Evolutionary conservation across 1,140 invertebrate genomes (phyloP).

Genomic region (Sarcophaga peregrina): DNA sequence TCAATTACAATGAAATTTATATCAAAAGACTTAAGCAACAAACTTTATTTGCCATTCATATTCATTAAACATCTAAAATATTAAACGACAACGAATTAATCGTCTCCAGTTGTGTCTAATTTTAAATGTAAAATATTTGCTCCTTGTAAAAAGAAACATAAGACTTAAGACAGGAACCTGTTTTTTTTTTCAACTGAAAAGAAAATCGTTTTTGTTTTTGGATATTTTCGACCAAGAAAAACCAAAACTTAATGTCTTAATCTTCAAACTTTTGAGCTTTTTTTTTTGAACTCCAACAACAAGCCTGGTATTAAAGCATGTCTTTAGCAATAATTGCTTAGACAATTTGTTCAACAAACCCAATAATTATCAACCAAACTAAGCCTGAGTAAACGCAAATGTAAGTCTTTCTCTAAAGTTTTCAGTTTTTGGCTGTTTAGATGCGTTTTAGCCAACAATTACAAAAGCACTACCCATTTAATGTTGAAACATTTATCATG

Average conservation of each 20-base stretch:
- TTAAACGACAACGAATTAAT: no score
- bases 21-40: no score
- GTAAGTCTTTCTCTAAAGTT: background rate
- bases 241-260: slow-evolving; percentile 1
- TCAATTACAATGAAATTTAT: no score
- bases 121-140: no score
- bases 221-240: background rate
- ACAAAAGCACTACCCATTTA: slow-evolving; percentile 40
- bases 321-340: slow-evolving; percentile 33
- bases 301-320: slow-evolving; percentile 29
- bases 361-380: slow-evolving; percentile 28
- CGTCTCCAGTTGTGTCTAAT: no score
- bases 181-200: background rate
- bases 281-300: background rate
- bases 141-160: background rate
- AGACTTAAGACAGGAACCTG: slow-evolving; percentile 20
- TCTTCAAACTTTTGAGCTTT: background rate
- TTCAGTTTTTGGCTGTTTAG: background rate
- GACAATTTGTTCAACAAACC: slow-evolving; percentile 37
- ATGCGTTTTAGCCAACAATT: slow-evolving; percentile 24
- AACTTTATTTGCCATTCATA: no score
- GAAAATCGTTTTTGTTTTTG: no score
- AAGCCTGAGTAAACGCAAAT: background rate
- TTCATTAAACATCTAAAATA: no score
- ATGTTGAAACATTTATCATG: slow-evolving; percentile 37